Evolutionary conservation across 2,888 invertebrate species (phyloP), one percentile per base, ranked within the genome.

Genomic region (Drosophila yooni): DNA sequence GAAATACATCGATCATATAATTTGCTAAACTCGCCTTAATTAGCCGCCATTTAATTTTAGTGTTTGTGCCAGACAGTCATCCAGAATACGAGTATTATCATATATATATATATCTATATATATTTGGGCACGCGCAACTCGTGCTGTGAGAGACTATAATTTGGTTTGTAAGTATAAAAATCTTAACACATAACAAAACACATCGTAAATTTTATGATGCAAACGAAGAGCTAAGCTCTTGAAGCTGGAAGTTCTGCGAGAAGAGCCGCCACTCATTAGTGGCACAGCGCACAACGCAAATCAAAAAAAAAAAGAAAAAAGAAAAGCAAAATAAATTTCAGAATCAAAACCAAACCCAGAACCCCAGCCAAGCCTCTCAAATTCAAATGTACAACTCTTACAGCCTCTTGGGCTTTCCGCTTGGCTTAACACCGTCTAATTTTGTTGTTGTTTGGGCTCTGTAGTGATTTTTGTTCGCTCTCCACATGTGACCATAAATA

Each of bases 131-230:
- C 83, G 88, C 74, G 78, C 74, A 72, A 40, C 31, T 63, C 54
- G 64, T 25, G 48, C 48, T 57, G 38, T 69, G 18, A 36, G 40
- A 18, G 40, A 18, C 58, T 51, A 38, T 40, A 62, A 51, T n/a
- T 63, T 50, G 38, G 54, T 34, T 4, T 52, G 29, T 65, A 50
- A 50, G 21, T 27, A 29, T 54, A 61, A 62, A 66, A 69, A 73
- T 68, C 64, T 83, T 79, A 79, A 76, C 84, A 88, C 89, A 74
- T 86, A 86, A 82, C 87, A 82, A 88, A 86, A 86, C 86, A 86
- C 89, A 84, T 81, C 81, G 81, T 88, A 87, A 84, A 86, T 84
- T 86, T 87, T 87, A 88, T 81, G 68, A 51, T 43, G 60, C 70
- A 76, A 65, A 46, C 70, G 54, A 60, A 59, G 64, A 58, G 54